Percentiles rank a stretch among this genome's conserved stretches.
Conservation (phyloP, 1,140 invertebrate species). For the Polyergus mexicanus region DNA sequence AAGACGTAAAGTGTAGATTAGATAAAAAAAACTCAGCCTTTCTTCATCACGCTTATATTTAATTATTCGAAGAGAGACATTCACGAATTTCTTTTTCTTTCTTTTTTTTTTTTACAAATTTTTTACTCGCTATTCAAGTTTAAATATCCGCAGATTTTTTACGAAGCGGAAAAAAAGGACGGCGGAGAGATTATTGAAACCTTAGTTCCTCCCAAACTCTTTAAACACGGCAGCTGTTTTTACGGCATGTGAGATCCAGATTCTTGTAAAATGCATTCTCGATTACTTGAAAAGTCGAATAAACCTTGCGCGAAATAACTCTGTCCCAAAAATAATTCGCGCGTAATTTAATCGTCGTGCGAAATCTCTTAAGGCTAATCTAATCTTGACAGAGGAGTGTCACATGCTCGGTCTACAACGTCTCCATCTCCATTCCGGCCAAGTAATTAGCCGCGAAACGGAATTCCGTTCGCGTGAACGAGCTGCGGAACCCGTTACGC, state of each 20-base stretch:
- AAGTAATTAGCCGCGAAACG: conserved; percentile 45
- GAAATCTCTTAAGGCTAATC: conserved; percentile 41
- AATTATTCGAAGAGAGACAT: neutral
- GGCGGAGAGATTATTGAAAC: neutral
- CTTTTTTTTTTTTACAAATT: neutral
- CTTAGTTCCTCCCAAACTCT: neutral
- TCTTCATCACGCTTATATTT: neutral
- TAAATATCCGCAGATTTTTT: neutral
- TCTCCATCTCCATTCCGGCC: conserved; percentile 6
- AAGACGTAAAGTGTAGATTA: too few relatives aligned
- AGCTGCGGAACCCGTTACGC: conserved; percentile 31
- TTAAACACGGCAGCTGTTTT: neutral
- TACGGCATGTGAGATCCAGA: neutral
- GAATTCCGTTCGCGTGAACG: conserved; percentile 33
- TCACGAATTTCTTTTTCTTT: neutral
- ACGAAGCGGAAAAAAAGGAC: neutral
- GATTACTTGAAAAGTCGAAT: neutral
- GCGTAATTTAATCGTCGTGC: conserved; percentile 53
- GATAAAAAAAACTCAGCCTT: too few relatives aligned
- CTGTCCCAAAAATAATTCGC: conserved; percentile 18
- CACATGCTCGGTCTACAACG: conserved; percentile 1
- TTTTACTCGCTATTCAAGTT: neutral
- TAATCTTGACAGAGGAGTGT: conserved; percentile 38
- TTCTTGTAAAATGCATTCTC: neutral
- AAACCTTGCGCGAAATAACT: conserved; percentile 24